Evolutionary conservation across 2,888 invertebrate species (phyloP), one percentile per base, ranked within the genome.

Genomic region (Ichneumoninae sp.): DNA sequence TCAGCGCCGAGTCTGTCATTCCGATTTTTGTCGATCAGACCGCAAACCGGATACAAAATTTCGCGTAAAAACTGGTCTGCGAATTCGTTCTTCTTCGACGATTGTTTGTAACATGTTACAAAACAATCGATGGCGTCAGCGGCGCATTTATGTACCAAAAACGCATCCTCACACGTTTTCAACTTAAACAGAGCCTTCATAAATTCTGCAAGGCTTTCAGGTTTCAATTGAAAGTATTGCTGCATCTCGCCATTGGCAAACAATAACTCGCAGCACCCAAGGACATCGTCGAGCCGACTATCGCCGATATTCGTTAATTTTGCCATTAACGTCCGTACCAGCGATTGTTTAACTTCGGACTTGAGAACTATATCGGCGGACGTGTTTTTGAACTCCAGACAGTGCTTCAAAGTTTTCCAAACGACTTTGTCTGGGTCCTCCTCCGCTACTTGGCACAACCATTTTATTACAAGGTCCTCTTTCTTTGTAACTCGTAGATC

Each of bases 401-500:
- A 92, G 3, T 44, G 83, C 57, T 88, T 80, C 47, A 92, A 82
- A 6, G 86, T 87, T 26, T 52, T 69, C 91, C 92, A 92, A 66
- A 81, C 65, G 0, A 8, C 19, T 71, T 78, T 68, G 19, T 83
- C 66, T 8, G 63, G 10, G 6, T 75, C 74, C 16, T 85, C 65
- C 66, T 87, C 75, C 6, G 30, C 74, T 33, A 44, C 77, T 88
- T 91, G 79, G 33, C 94, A 93, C 0, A 95, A 90, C 95, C 95
- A 95, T 69, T 94, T 93, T 0, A 95, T 92, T 19, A 95, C 93
- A 3, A 95, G 91, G 73, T 95, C 93, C 83, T 95, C 95, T 88
- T 95, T 95, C 0, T 94, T 94, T 3, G 94, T 92, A 0, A 94
- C 91, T 0, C 95, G 94, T 63, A 95, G 93, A 87, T 95, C 94